These are phyloP conservation scores for Mystacornis crossleyi DNA, from an alignment of 2,113 vertebrate genomes.

Conservation along the genomic window DNA sequence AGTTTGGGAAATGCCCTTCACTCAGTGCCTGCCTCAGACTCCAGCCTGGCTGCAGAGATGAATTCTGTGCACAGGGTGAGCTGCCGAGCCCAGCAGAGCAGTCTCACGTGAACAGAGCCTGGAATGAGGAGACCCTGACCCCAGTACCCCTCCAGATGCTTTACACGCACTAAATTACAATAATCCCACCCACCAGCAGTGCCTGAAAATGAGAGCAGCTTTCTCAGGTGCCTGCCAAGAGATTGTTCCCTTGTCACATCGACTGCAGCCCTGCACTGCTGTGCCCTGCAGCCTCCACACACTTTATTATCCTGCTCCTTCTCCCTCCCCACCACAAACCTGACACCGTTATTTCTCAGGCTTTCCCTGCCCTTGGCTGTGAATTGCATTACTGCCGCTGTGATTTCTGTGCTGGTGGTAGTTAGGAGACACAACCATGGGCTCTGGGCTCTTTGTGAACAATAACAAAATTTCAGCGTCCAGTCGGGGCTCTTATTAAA, in stretches of 20 bases:
- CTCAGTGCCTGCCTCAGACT: neutral
- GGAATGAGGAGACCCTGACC: neutral
- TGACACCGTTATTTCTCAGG: neutral
- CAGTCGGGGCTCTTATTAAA: neutral
- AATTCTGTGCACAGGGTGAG: neutral
- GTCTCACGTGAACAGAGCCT: neutral
- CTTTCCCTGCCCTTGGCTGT: neutral
- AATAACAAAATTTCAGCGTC: neutral
- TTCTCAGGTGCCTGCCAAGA: neutral
- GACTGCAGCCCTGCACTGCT: neutral
- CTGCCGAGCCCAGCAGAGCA: neutral
- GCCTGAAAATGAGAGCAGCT: neutral
- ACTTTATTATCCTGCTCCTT: neutral
- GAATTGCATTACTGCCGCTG: neutral
- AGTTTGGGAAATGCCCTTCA: neutral
- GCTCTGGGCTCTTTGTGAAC: neutral
- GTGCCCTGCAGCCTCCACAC: neutral
- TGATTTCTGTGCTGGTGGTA: neutral
- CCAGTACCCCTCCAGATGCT: neutral
- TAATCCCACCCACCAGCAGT: neutral
- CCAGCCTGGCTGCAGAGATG: neutral
- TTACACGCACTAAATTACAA: fast-evolving
- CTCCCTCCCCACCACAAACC: neutral
- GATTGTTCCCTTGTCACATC: neutral
- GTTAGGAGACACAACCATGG: neutral